Evolutionary conservation across 2,113 vertebrate species (phyloP).

Genomic region (Misgurnus mizolepis): DNA sequence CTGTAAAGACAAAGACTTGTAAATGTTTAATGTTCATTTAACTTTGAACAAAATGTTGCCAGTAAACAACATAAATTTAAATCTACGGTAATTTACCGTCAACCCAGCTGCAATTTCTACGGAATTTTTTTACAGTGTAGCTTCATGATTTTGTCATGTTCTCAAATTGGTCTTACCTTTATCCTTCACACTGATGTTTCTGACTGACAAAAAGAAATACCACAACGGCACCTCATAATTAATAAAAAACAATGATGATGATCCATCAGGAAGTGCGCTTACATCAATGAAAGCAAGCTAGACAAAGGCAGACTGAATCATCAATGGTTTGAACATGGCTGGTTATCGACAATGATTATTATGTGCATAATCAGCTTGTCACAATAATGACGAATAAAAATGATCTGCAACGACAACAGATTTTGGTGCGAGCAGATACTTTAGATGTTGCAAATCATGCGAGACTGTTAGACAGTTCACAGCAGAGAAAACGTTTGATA

Average conservation of each 20-base stretch:
- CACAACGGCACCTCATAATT: not conserved
- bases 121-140: too few species aligned
- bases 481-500: constrained; percentile 33
- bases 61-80: too few species aligned
- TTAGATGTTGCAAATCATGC: constrained; percentile 13
- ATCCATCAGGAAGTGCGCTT: not conserved
- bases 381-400: constrained; percentile 20
- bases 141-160: too few species aligned
- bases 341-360: constrained; percentile 3
- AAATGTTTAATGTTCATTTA: too few species aligned
- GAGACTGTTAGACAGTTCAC: constrained; percentile 20
- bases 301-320: constrained; percentile 14
- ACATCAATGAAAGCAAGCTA: not conserved
- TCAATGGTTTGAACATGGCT: not conserved
- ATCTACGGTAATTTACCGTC: too few species aligned
- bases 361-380: not conserved
- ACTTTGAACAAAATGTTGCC: too few species aligned
- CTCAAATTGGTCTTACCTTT: constrained; percentile 33
- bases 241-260: not conserved
- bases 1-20: too few species aligned
- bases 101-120: too few species aligned
- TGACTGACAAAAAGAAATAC: not conserved
- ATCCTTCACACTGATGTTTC: constrained; percentile 37
- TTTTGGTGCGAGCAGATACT: not conserved
- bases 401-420: not conserved